Evolutionary conservation across 2,113 vertebrate genomes (phyloP).

Genomic region (Rana temporaria): DNA sequence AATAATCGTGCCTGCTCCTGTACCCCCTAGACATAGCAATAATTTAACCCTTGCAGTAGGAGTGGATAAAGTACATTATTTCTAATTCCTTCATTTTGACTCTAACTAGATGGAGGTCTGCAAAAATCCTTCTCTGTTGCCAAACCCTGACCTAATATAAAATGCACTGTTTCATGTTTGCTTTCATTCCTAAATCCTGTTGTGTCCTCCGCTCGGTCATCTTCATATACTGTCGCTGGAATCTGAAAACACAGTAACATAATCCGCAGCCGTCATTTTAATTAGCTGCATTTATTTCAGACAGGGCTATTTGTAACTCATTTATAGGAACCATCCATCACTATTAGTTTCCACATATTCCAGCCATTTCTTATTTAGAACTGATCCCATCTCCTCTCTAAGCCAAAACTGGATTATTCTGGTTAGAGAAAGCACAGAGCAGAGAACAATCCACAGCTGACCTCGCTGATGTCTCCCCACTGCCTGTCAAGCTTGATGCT

Average conservation of each 20-base stretch:
- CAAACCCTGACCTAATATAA: no score
- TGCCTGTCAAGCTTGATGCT: constrained; percentile 54
- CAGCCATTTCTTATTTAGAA: constrained; percentile 41
- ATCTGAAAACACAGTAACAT: constrained; percentile 11
- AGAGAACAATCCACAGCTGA: constrained; percentile 17
- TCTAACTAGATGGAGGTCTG: no score
- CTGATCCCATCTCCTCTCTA: constrained; percentile 29
- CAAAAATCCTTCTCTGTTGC: no score
- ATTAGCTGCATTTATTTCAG: constrained; percentile 13
- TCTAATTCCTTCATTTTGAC: no score
- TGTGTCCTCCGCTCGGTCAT: no score
- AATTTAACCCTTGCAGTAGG: no score
- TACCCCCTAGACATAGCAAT: no score
- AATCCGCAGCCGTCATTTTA: constrained; percentile 34
- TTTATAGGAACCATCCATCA: constrained; percentile 44
- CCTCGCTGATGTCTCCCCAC: constrained; percentile 38
- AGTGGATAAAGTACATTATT: no score
- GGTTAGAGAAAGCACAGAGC: constrained; percentile 20
- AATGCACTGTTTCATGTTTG: no score
- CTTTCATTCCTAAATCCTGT: no score
- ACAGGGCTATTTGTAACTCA: constrained; percentile 33
- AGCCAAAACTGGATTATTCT: constrained; percentile 43
- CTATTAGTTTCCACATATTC: constrained; percentile 44
- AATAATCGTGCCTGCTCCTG: no score
- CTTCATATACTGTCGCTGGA: no score